Conservation (phyloP, 2,113 vertebrate species). For the Otocyon megalotis region DNA sequence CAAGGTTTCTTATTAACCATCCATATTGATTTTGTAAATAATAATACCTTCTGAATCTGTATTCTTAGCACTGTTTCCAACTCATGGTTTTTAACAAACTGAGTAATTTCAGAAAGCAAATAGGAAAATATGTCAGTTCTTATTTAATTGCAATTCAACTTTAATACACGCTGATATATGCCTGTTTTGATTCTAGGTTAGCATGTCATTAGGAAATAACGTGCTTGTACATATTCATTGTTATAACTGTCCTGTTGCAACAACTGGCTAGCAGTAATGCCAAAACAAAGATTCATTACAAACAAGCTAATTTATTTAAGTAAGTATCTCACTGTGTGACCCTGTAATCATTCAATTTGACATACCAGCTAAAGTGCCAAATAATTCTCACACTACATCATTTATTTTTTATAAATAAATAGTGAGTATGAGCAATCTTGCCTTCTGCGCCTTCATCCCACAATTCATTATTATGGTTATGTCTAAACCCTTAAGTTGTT, state of each 20-base stretch:
- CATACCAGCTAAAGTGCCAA: not conserved
- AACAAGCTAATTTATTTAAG: slow-evolving; percentile 66
- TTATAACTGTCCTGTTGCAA: slow-evolving; percentile 57
- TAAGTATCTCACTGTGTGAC: slow-evolving; percentile 42
- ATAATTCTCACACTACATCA: not conserved
- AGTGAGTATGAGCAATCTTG: not conserved
- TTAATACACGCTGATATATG: slow-evolving; percentile 51
- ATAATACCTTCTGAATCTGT: not conserved
- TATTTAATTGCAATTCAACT: slow-evolving; percentile 62
- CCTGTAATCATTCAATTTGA: slow-evolving; percentile 37
- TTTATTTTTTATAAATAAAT: not conserved
- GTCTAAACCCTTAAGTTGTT: not conserved
- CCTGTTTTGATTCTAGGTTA: slow-evolving; percentile 72
- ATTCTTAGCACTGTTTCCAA: not conserved
- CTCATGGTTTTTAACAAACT: not conserved
- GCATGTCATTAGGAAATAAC: slow-evolving; percentile 68
- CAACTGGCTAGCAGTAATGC: slow-evolving; percentile 31
- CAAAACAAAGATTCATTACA: slow-evolving; percentile 64
- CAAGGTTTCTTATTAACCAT: not conserved
- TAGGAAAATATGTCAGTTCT: slow-evolving; percentile 53
- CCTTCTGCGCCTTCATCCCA: not conserved
- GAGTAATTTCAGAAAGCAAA: slow-evolving; percentile 59
- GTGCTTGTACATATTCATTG: slow-evolving; percentile 51
- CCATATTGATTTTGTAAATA: not conserved
- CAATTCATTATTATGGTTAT: slow-evolving; percentile 7